Base-by-base conservation (phyloP, 2,113 vertebrate species). In the Bostrychus sinensis region DNA sequence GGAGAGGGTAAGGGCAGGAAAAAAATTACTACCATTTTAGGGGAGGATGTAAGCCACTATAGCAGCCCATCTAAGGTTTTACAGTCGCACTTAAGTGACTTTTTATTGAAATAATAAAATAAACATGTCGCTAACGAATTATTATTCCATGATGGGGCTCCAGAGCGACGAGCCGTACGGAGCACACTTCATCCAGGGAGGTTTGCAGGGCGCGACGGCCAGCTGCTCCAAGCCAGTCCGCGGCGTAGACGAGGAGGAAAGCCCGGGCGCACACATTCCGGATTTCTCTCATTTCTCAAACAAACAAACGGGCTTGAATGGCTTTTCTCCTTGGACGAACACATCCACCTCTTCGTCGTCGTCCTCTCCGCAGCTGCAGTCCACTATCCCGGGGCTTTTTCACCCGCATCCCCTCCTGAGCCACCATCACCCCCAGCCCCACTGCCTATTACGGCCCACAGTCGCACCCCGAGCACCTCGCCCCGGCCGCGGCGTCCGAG, bases 51-150 rank as follows among this genome's bases (percentile, higher is more conserved):
- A 83, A 83, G 82, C 82, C 76, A 80, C 87, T 78, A 78, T 80
- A 87, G 75, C 77, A 78, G 76, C 82, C 84, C 87, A 78, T 87
- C 82, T 80, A 83, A 80, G 71, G 77, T 89, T 90, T 90, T 90
- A 89, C 86, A 84, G 87, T 79, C 86, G 78, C 85, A 76, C 80
- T 88, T 87, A 86, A 90, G 83, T 86, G 70, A 77, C 71, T 84
- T 89, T 89, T 89, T 88, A 88, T 89, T 86, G 84, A 88, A 90
- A 90, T 88, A 84, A 88, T 89, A 89, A 88, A 90, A 88, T 88
- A 89, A 89, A 85, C 82, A 90, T 90, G 89, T 90, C 89, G 79
- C 87, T 90, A 88, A 90, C 87, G 72, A 90, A 90, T 89, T 90
- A 89, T 86, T 90, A 89, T 85, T 90, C 89, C 63, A 89, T 89